phyloP scores from a whole-genome alignment of 64 coral and sea anemone genomes.

The Montipora cactus region DNA sequence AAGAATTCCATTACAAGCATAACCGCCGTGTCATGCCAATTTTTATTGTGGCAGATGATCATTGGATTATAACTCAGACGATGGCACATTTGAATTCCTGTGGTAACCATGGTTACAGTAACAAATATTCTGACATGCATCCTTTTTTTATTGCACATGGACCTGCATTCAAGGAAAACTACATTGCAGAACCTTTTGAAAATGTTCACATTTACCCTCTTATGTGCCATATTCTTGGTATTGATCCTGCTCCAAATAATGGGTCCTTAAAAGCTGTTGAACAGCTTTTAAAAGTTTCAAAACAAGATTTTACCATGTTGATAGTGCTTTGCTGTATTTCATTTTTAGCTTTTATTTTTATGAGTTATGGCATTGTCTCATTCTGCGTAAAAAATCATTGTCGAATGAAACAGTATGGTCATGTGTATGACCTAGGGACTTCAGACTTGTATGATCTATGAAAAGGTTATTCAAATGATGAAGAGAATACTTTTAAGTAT shows the following conservation, averaged over 20 bases:
- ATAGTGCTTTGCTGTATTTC: conserved; percentile 51
- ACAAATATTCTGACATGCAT: conserved; percentile 73
- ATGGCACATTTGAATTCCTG: conserved; percentile 1
- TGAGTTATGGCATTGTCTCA: conserved; percentile 91
- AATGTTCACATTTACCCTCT: conserved; percentile 92
- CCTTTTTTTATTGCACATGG: conserved; percentile 90
- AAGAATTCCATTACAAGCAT: conserved; percentile 81
- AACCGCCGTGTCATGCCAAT: conserved; percentile 84
- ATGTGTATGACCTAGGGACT: conserved; percentile 88
- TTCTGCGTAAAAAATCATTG: conserved; percentile 76
- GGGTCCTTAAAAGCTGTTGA: conserved; percentile 67
- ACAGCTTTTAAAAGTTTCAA: conserved; percentile 55
- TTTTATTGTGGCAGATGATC: conserved; percentile 75
- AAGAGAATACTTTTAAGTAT: no score
- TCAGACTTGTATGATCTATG: conserved; percentile 75
- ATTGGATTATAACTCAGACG: conserved; percentile 68
- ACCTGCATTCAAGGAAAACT: conserved; percentile 76
- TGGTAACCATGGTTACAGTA: conserved; percentile 93
- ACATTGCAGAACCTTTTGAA: conserved; percentile 85
- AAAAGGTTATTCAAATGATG: not conserved
- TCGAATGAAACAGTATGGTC: conserved; percentile 82
- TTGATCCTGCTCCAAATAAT: conserved; percentile 88
- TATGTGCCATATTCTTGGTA: conserved; percentile 81
- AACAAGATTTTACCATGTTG: conserved; percentile 53
- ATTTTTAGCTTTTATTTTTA: conserved; percentile 82